These are phyloP conservation scores for Troides aeacus DNA, from an alignment of 2,888 invertebrate genomes.

Conservation along the genomic window DNA sequence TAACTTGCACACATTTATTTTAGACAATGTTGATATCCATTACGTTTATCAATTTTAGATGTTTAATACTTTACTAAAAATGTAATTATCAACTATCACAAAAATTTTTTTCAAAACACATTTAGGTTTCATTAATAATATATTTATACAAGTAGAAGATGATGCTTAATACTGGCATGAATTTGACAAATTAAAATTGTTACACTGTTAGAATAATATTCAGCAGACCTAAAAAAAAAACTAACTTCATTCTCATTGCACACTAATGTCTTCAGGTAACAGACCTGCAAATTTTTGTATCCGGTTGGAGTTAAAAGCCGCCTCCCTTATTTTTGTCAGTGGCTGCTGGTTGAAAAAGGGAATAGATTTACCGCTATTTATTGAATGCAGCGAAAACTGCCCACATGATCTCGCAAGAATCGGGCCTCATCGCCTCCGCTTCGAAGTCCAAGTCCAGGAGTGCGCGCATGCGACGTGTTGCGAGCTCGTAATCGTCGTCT, in stretches of 20 bases:
- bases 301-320: slow-evolving; percentile 12
- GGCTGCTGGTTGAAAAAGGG: slow-evolving; percentile 33
- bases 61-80: neutral
- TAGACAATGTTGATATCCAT: neutral
- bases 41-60: neutral
- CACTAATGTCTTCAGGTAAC: slow-evolving; percentile 10
- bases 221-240: neutral
- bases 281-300: slow-evolving; percentile 7
- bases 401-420: slow-evolving; percentile 97
- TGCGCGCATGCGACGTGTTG: slow-evolving; percentile 97
- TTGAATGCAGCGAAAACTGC: slow-evolving; percentile 99
- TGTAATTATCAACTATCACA: slow-evolving; percentile 9
- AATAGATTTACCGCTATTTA: slow-evolving; percentile 84
- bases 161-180: slow-evolving; percentile 26
- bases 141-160: slow-evolving; percentile 6
- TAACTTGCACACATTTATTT: slow-evolving; percentile 13
- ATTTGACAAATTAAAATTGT: slow-evolving; percentile 12
- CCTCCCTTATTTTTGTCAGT: slow-evolving; percentile 25
- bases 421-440: slow-evolving; percentile 94
- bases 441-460: slow-evolving; percentile 98
- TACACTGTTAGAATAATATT: slow-evolving; percentile 1
- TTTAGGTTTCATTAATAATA: slow-evolving; percentile 10
- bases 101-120: slow-evolving; percentile 15
- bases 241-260: slow-evolving; percentile 6
- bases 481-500: slow-evolving; percentile 98